Evolutionary conservation across 2,888 invertebrate species (phyloP).

Genomic region (Pemphredon lugubris): DNA sequence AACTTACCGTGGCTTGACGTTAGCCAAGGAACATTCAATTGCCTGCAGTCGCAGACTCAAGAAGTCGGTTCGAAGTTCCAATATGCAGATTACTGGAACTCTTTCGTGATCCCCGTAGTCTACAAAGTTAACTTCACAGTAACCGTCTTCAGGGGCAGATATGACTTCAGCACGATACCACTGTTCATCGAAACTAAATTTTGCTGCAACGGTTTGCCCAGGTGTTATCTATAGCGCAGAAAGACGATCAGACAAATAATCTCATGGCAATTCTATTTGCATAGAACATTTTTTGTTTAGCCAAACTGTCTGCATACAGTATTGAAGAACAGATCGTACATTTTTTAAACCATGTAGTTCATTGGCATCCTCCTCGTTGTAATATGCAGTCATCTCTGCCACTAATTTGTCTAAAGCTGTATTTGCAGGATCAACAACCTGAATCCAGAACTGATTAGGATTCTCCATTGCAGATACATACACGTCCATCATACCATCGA

Average conservation of each 20-base stretch:
- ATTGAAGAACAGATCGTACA: slow-evolving; percentile 66
- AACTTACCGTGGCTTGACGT: slow-evolving; percentile 84
- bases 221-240: slow-evolving; percentile 81
- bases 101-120: slow-evolving; percentile 94
- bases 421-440: slow-evolving; percentile 89
- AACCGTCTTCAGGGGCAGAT: slow-evolving; percentile 84
- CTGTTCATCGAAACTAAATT: slow-evolving; percentile 90
- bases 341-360: slow-evolving; percentile 82
- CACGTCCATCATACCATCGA: slow-evolving; percentile 87
- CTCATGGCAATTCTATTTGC: no score
- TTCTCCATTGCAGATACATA: slow-evolving; percentile 93
- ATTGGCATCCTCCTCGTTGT: slow-evolving; percentile 85
- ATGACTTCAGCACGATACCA: slow-evolving; percentile 91
- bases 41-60: slow-evolving; percentile 90
- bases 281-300: no score
- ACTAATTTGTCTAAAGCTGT: slow-evolving; percentile 90
- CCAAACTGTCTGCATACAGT: background rate
- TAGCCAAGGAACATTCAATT: slow-evolving; percentile 92
- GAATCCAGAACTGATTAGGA: slow-evolving; percentile 93
- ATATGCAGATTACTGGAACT: slow-evolving; percentile 85
- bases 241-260: background rate
- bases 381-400: slow-evolving; percentile 91
- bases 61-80: slow-evolving; percentile 89
- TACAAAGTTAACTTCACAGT: slow-evolving; percentile 89
- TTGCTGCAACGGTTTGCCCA: slow-evolving; percentile 93